These are phyloP conservation scores for Ahaetulla prasina DNA, from an alignment of 2,113 vertebrate genomes.

Conservation along the genomic window DNA sequence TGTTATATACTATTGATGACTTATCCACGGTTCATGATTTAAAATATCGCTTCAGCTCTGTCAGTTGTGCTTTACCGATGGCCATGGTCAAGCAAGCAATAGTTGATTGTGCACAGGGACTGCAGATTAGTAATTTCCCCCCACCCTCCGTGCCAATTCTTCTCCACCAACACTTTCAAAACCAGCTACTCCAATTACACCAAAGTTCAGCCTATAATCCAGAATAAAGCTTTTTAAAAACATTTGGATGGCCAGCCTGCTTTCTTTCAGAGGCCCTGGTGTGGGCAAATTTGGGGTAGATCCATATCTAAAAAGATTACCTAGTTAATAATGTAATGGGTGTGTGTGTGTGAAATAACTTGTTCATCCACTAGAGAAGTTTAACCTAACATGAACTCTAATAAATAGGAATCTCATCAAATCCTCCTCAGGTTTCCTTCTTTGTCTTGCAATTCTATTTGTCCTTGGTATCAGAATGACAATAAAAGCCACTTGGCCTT, in stretches of 20 bases:
- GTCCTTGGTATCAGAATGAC: constrained; percentile 40
- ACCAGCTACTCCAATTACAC: background rate
- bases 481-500: constrained; percentile 57
- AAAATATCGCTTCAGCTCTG: background rate
- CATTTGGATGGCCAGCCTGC: background rate
- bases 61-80: background rate
- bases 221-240: background rate
- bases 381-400: background rate
- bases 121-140: background rate
- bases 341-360: background rate
- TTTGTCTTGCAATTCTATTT: background rate
- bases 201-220: background rate
- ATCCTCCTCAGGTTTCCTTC: background rate
- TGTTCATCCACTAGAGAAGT: background rate
- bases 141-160: background rate
- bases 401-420: background rate
- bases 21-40: background rate
- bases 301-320: background rate
- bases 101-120: background rate
- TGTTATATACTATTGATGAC: background rate
- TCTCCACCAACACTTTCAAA: background rate
- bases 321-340: too few relatives aligned
- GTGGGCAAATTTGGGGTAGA: background rate
- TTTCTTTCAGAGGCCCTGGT: background rate
- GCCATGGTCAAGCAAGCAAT: background rate